Conservation (phyloP, 2,797 vertebrate genomes). For the Hoplostethus mediterraneus region DNA sequence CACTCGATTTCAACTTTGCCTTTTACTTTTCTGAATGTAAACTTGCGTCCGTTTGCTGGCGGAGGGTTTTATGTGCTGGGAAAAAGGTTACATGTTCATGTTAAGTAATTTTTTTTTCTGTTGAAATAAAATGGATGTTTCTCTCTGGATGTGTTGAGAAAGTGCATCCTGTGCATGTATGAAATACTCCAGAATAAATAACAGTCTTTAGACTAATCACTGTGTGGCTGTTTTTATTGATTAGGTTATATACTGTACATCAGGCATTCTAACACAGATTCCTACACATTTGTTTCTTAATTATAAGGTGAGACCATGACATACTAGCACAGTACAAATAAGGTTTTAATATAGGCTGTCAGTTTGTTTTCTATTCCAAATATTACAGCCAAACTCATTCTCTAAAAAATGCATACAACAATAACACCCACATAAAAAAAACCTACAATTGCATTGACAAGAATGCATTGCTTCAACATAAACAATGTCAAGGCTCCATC, state of each 20-base stretch:
- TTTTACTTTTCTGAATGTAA: slow-evolving; percentile 24
- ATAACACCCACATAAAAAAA: slow-evolving; percentile 44
- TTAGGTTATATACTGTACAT: not conserved
- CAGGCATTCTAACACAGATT: not conserved
- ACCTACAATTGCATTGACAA: slow-evolving; percentile 56
- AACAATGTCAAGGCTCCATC: slow-evolving; percentile 51
- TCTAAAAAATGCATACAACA: slow-evolving; percentile 52
- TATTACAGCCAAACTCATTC: slow-evolving; percentile 33
- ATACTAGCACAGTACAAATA: not conserved
- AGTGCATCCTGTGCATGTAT: not conserved
- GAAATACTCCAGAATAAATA: not conserved
- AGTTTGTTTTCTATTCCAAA: slow-evolving; percentile 61
- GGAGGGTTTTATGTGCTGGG: slow-evolving; percentile 17
- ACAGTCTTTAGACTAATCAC: not conserved
- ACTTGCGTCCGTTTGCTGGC: slow-evolving; percentile 2
- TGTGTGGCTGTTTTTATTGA: not conserved
- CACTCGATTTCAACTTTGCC: slow-evolving; percentile 16
- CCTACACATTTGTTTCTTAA: too few relatives aligned
- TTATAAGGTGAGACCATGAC: not conserved
- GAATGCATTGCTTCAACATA: slow-evolving; percentile 61
- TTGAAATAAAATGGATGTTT: not conserved
- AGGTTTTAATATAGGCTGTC: not conserved
- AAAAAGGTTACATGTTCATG: slow-evolving; percentile 11
- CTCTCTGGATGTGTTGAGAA: not conserved
- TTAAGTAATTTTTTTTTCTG: slow-evolving; percentile 18